Evolutionary conservation across 2,113 vertebrate species (phyloP).

Genomic region (Anguilla rostrata): DNA sequence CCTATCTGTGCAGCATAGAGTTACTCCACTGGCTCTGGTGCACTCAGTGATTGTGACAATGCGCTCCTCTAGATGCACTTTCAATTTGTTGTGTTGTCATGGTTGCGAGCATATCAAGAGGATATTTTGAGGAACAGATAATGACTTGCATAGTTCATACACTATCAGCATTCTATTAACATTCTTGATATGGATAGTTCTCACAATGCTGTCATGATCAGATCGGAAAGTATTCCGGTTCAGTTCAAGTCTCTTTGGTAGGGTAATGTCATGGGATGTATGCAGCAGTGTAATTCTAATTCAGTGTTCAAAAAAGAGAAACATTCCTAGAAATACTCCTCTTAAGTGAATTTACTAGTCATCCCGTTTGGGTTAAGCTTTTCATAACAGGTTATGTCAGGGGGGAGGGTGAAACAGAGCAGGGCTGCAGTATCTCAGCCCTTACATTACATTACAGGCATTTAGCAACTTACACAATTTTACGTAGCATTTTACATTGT

Average conservation of each 20-base stretch:
- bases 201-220: not conserved
- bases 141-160: not conserved
- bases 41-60: not conserved
- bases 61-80: not conserved
- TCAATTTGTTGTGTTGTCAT: not conserved
- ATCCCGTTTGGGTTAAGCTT: not conserved
- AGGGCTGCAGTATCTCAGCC: not conserved
- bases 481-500: no score
- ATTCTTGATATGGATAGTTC: not conserved
- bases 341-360: not conserved
- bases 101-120: not conserved
- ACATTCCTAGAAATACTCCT: not conserved
- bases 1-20: conserved; percentile 41
- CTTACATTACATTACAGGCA: no score
- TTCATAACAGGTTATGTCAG: not conserved
- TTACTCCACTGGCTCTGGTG: not conserved
- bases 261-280: no score
- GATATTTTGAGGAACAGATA: not conserved
- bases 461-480: no score
- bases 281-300: no score
- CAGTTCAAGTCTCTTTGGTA: no score
- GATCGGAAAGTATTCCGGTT: not conserved
- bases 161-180: not conserved
- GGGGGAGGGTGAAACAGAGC: not conserved
- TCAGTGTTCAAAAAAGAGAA: not conserved